Evolutionary conservation across 2,888 invertebrate genomes (phyloP).

Genomic region (Candidula unifasciata): DNA sequence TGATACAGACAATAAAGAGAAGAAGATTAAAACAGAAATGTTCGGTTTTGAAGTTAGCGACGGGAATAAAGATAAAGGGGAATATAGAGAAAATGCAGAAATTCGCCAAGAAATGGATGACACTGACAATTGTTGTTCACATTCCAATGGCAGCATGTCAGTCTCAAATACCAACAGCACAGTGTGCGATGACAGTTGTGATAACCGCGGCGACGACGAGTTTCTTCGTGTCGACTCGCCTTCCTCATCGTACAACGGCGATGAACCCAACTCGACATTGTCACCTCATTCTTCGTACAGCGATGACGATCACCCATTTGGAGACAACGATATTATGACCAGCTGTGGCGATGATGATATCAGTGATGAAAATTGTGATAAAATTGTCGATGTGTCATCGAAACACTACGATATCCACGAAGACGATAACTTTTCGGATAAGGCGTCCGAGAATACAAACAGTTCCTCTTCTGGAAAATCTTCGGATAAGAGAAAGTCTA

Average conservation of each 20-base stretch:
- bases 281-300: constrained; percentile 12
- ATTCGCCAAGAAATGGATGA: background rate
- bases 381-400: constrained; percentile 48
- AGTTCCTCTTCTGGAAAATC: constrained; percentile 21
- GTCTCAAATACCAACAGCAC: background rate
- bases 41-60: too few relatives aligned
- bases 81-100: background rate
- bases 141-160: background rate
- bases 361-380: constrained; percentile 48
- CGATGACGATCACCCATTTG: constrained; percentile 2
- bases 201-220: constrained; percentile 36
- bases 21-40: too few relatives aligned
- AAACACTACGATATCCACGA: constrained; percentile 55
- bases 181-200: background rate
- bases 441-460: constrained; percentile 39
- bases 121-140: background rate
- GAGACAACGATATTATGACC: background rate
- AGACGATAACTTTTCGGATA: constrained; percentile 51
- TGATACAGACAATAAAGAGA: too few relatives aligned
- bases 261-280: background rate
- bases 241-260: background rate
- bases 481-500: constrained; percentile 61
- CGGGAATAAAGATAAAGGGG: background rate
- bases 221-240: constrained; percentile 48
- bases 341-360: constrained; percentile 36